A percentile compares a stretch with the other conserved stretches of the same genome.
Evolutionary conservation across 1,140 invertebrate species (phyloP).

Genomic region (Cepaea nemoralis): DNA sequence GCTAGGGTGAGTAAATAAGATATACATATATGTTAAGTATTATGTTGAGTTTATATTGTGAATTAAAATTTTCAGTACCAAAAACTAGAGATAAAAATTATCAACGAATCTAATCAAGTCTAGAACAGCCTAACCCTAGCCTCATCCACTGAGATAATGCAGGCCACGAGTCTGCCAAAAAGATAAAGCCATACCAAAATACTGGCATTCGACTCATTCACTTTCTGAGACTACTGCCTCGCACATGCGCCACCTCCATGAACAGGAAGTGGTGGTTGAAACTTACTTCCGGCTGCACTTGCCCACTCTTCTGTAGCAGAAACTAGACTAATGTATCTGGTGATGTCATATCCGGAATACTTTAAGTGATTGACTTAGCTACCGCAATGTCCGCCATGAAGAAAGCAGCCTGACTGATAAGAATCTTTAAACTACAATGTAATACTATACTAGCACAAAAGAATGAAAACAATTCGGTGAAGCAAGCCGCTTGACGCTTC

Average conservation of each 20-base stretch:
- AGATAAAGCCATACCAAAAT: neutral
- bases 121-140: neutral
- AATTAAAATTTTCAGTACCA: neutral
- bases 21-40: neutral
- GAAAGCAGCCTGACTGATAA: too few species aligned
- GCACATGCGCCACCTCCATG: neutral
- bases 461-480: too few species aligned
- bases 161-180: neutral
- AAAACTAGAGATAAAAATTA: neutral
- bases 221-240: neutral
- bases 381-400: too few species aligned
- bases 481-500: too few species aligned
- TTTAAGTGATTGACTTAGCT: too few species aligned
- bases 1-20: too few species aligned
- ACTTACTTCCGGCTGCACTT: constrained; percentile 33
- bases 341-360: constrained; percentile 25
- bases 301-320: constrained; percentile 26
- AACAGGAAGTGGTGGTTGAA: constrained; percentile 15
- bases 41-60: neutral
- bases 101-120: neutral
- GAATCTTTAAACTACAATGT: too few species aligned
- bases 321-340: constrained; percentile 30
- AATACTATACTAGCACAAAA: too few species aligned
- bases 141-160: neutral
- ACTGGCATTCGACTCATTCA: neutral